Percentiles rank a stretch among this genome's conserved stretches.
phyloP scores from a whole-genome alignment of 2,888 invertebrate genomes.

The Villa cingulata region DNA sequence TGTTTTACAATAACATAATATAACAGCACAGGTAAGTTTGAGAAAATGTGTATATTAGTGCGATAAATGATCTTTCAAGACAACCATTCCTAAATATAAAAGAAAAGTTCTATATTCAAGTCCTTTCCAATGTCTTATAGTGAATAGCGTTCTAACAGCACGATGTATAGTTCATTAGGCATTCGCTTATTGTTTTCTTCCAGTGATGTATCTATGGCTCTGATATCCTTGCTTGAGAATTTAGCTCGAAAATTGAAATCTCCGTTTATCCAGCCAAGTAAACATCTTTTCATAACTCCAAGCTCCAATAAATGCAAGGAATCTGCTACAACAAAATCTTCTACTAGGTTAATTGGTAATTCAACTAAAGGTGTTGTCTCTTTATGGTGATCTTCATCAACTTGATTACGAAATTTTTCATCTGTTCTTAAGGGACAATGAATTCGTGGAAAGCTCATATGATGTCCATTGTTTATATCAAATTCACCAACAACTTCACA shows the following conservation, averaged over 20 bases:
- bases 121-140: slow-evolving; percentile 17
- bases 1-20: not conserved
- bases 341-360: slow-evolving; percentile 16
- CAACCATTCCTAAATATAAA: slow-evolving; percentile 14
- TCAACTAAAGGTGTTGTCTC: slow-evolving; percentile 1
- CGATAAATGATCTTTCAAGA: slow-evolving; percentile 13
- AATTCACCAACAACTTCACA: too few relatives aligned
- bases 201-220: not conserved
- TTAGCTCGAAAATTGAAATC: slow-evolving; percentile 13
- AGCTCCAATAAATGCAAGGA: slow-evolving; percentile 17
- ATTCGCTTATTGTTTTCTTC: slow-evolving; percentile 11
- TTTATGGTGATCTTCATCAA: not conserved
- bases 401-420: not conserved
- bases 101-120: slow-evolving; percentile 16
- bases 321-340: slow-evolving; percentile 17
- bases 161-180: slow-evolving; percentile 13
- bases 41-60: slow-evolving; percentile 10
- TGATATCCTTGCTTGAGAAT: too few relatives aligned
- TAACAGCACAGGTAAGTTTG: slow-evolving; percentile 7
- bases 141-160: slow-evolving; percentile 13
- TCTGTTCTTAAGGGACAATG: slow-evolving; percentile 2
- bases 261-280: slow-evolving; percentile 13
- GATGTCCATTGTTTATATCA: slow-evolving; percentile 12
- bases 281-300: slow-evolving; percentile 12
- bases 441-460: slow-evolving; percentile 14